A percentile compares a stretch with the other conserved stretches of the same genome.
phyloP scores from a whole-genome alignment of 1,140 invertebrate genomes.

The Drosophila equinoxialis region DNA sequence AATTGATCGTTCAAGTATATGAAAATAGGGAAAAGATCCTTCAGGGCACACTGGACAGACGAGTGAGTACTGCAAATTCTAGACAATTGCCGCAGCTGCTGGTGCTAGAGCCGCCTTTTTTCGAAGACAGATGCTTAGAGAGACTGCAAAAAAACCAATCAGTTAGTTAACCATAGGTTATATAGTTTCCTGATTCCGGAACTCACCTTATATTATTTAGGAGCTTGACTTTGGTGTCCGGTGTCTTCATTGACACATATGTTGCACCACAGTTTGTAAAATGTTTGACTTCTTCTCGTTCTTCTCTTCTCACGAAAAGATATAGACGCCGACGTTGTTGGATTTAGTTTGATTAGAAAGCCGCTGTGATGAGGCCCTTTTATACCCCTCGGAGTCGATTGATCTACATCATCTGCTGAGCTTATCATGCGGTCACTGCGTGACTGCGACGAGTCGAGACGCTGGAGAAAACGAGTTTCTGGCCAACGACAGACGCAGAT shows the following conservation, averaged over 20 bases:
- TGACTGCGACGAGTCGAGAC: constrained; percentile 9
- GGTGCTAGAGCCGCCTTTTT: constrained; percentile 78
- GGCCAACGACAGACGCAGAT: constrained; percentile 15
- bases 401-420: constrained; percentile 5
- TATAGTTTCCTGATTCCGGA: background rate
- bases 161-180: constrained; percentile 6
- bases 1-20: constrained; percentile 10
- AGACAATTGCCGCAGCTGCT: constrained; percentile 79
- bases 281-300: constrained; percentile 17
- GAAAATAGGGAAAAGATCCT: background rate
- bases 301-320: background rate
- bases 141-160: constrained; percentile 43
- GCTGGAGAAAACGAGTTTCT: constrained; percentile 39
- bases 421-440: constrained; percentile 32
- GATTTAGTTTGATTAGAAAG: constrained; percentile 26
- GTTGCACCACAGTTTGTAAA: constrained; percentile 43
- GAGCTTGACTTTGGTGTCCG: constrained; percentile 79
- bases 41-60: constrained; percentile 78
- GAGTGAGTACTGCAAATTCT: constrained; percentile 77
- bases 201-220: constrained; percentile 79
- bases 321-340: constrained; percentile 27
- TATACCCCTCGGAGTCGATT: constrained; percentile 13
- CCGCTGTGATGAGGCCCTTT: constrained; percentile 22
- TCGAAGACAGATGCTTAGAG: constrained; percentile 79
- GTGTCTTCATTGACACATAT: constrained; percentile 83